Conservation (phyloP, 2,888 invertebrate genomes). For the Acanthosoma haemorrhoidale region DNA sequence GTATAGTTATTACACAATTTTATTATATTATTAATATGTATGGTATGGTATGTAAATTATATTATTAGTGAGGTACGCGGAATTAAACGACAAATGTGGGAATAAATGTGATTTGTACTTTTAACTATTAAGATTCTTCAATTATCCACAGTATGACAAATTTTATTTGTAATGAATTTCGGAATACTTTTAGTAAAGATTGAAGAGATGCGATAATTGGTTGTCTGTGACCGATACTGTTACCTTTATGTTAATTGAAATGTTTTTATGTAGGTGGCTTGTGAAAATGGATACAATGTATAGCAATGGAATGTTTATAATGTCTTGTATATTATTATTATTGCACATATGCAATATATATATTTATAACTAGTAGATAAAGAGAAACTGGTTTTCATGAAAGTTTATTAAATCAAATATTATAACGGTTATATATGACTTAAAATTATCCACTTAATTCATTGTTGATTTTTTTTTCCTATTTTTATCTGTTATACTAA, state of each 20-base stretch:
- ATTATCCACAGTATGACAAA: background rate
- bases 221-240: background rate
- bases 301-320: conserved; percentile 12
- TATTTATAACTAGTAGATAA: background rate
- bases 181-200: background rate
- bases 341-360: background rate
- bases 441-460: background rate
- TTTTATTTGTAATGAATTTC: background rate
- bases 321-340: background rate
- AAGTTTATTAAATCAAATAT: background rate
- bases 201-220: background rate
- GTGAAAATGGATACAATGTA: background rate
- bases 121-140: background rate
- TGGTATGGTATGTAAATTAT: background rate
- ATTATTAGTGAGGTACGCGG: too few relatives aligned
- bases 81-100: too few relatives aligned
- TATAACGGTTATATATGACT: background rate
- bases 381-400: background rate
- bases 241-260: background rate
- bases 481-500: background rate
- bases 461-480: background rate
- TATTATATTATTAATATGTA: conserved; percentile 1
- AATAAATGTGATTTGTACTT: conserved; percentile 5
- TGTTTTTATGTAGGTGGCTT: background rate
- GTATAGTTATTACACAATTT: conserved; percentile 17